phyloP scores from a whole-genome alignment of 2,113 vertebrate species.

The Alectura lathami region DNA sequence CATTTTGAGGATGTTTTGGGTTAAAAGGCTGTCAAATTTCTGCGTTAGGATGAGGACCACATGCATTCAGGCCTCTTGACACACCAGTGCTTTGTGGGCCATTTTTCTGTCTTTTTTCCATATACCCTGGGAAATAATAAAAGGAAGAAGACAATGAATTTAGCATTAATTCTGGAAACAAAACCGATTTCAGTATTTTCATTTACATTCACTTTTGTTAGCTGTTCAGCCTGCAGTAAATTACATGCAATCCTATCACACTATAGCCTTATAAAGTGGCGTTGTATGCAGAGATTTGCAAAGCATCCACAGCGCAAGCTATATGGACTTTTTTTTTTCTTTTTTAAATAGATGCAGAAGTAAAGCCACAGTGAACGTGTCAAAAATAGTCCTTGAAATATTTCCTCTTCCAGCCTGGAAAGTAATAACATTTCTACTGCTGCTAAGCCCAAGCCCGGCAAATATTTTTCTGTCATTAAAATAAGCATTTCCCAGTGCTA shows the following conservation, averaged over 20 bases:
- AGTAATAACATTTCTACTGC: conserved; percentile 56
- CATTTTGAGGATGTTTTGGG: neutral
- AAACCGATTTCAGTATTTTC: neutral
- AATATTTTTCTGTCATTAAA: conserved; percentile 69
- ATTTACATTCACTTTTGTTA: neutral
- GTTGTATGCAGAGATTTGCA: conserved; percentile 36
- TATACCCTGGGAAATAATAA: neutral
- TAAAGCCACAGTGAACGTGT: conserved; percentile 47
- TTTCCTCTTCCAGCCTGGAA: conserved; percentile 44
- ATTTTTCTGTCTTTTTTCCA: neutral
- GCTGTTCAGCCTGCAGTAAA: neutral
- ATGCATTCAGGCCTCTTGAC: neutral
- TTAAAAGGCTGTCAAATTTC: neutral
- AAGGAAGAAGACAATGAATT: neutral
- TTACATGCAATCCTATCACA: neutral
- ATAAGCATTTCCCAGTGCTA: conserved; percentile 57
- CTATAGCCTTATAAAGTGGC: neutral
- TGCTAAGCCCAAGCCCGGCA: conserved; percentile 40
- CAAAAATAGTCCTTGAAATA: conserved; percentile 64
- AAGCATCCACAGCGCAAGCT: neutral
- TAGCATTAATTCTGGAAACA: neutral
- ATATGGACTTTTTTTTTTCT: neutral
- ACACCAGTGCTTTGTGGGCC: neutral
- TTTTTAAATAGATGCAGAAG: conserved; percentile 50
- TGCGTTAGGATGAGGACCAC: neutral